Percentiles rank a stretch among this genome's conserved stretches.
Evolutionary conservation across 2,113 vertebrate species (phyloP).

Genomic region (Struthio camelus): DNA sequence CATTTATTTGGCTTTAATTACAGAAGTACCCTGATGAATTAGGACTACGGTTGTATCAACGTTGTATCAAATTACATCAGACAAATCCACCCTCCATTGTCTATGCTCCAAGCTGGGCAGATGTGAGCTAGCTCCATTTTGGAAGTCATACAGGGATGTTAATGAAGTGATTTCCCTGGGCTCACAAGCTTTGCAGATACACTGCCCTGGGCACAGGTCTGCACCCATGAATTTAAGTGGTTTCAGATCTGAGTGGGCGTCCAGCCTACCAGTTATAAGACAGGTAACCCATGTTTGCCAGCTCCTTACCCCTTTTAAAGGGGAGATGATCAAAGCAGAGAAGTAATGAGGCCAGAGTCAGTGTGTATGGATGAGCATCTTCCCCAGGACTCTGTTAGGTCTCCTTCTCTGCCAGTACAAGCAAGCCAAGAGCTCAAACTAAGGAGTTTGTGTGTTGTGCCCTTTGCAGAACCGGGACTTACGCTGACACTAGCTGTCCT

Average conservation of each 20-base stretch:
- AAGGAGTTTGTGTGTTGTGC: not conserved
- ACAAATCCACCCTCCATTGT: not conserved
- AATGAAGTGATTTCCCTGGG: not conserved
- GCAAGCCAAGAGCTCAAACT: not conserved
- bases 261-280: not conserved
- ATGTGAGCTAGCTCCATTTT: not conserved
- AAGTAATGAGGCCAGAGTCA: not conserved
- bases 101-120: not conserved
- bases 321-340: not conserved
- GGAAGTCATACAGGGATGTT: not conserved
- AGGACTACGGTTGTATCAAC: not conserved
- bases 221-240: not conserved
- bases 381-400: not conserved
- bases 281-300: not conserved
- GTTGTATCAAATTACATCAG: not conserved
- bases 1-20: not conserved
- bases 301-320: not conserved
- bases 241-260: not conserved
- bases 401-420: not conserved
- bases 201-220: not conserved
- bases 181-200: not conserved
- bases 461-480: not conserved
- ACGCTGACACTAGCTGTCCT: not conserved
- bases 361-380: fast-evolving
- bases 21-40: not conserved